Evolutionary conservation across 1,140 invertebrate species (phyloP), one percentile per base, ranked within the genome.

Genomic region (Hydropsyche tenuis): DNA sequence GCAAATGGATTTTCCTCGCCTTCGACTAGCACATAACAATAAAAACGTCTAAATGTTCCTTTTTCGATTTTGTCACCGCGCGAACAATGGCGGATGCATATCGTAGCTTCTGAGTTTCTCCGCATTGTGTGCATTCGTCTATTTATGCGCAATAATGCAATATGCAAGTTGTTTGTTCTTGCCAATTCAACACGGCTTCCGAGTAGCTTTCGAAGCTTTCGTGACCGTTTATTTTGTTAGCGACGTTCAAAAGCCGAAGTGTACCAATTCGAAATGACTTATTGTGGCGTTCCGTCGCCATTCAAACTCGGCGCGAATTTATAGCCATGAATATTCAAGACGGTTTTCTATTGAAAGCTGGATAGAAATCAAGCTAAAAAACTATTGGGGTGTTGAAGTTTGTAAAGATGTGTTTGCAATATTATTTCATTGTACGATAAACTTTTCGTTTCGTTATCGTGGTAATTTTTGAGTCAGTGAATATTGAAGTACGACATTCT

Each of bases 1-100:
- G 68, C 53, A 74, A 71, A 74, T 74, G 37, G 73, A 12, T 69
- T 71, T 71, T 70, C 62, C 56, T 71, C 22, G 11, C 46, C 43
- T 7, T 14, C 48, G 48, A 53, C n/a, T 53, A 37, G 1, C 48
- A 16, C 20, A 37, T 37, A 37, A 74, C 69, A 65, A 48, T 74
- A 71, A 74, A 70, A n/a, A 71, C 64, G 25, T n/a, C 56, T 66
- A n/a, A 1, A n/a, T 37, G 3, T 69, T 64, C 68, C 73, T 74
- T 74, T 74, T 73, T 74, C 48, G 48, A 53, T 53, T 53, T 53
- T 20, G 48, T 53, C 48, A 53, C 16, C 14, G 45, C 45, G 45
- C 14, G 45, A 11, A 53, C 9, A 37, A 37, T 37, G 72, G 43
- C 63, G 45, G 30, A 53, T 22, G 62, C 27, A 53, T 37, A 37